Evolutionary conservation across 2,797 vertebrate genomes (phyloP), one percentile per base, ranked within the genome.

Genomic region (Onychomys arenicola): DNA sequence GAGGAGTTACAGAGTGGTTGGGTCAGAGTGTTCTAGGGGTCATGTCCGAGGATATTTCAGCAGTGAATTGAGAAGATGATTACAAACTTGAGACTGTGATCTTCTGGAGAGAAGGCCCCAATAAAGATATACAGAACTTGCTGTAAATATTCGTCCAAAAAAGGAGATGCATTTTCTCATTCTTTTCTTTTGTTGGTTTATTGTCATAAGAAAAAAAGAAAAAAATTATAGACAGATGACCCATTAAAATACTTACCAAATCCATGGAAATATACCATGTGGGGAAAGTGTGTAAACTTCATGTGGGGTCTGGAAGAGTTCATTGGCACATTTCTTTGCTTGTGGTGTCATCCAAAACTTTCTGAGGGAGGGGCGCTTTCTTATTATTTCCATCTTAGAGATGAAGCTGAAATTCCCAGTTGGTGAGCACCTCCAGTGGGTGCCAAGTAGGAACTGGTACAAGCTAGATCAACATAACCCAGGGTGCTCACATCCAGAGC

Each of bases 201-300:
- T 93, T 96, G 89, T 89, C 37, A 67, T 73, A 59, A 94, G 14
- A 29, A 83, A 77, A n/a, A 89, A 92, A 85, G 25, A 55, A 92
- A 95, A 95, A 89, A 73, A 73, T 67, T 40, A 14, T 78, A 88
- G 69, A 59, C n/a, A 76, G 27, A 25, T 76, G 52, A 43, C 14
- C n/a, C 57, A 43, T 89, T 61, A 89, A 85, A 73, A 77, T 85
- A 81, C n/a, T 88, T 61, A 49, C 27, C n/a, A 37, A 76, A 29
- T 77, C 13, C 55, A 19, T 75, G 32, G 61, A 69, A n/a, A 46
- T 77, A 25, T 0, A 75, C 25, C 76, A 46, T 29, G 81, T 93
- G 76, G 52, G 43, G 37, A 86, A 89, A 93, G 32, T 49, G 23
- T 89, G 3, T 76, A 84, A 63, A 87, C 80, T 65, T 67, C 34